Conservation (phyloP, 2,113 vertebrate species). For the Megaceryle maxima region DNA sequence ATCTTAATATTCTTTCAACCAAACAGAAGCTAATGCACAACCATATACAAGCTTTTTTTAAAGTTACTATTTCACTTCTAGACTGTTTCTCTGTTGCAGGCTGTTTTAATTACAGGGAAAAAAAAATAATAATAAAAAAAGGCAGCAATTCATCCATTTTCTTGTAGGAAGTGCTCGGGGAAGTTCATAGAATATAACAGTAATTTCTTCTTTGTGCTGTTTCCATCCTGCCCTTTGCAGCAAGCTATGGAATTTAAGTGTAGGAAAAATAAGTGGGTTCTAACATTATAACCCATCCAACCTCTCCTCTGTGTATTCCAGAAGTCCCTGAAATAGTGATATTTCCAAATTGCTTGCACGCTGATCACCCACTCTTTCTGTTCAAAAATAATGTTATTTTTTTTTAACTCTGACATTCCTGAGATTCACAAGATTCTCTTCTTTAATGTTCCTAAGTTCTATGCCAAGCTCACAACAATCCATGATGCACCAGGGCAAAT, state of each 20-base stretch:
- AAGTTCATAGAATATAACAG: background rate
- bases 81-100: background rate
- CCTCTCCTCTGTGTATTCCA: background rate
- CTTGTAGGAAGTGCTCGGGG: background rate
- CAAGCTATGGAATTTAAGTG: background rate
- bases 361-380: constrained; percentile 4
- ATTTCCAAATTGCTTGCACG: background rate
- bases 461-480: background rate
- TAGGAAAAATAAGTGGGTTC: constrained; percentile 36
- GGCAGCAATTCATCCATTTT: background rate
- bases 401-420: constrained; percentile 37
- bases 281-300: background rate
- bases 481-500: background rate
- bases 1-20: background rate
- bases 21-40: background rate
- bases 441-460: background rate
- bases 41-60: background rate
- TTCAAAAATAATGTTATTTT: background rate
- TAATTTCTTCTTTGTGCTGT: background rate
- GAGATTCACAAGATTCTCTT: constrained; percentile 52
- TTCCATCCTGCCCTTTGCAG: background rate
- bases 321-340: background rate
- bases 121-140: background rate
- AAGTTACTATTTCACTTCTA: background rate
- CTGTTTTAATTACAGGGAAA: background rate